phyloP scores from a whole-genome alignment of 2,797 vertebrate genomes.

The Siniperca obscura region DNA sequence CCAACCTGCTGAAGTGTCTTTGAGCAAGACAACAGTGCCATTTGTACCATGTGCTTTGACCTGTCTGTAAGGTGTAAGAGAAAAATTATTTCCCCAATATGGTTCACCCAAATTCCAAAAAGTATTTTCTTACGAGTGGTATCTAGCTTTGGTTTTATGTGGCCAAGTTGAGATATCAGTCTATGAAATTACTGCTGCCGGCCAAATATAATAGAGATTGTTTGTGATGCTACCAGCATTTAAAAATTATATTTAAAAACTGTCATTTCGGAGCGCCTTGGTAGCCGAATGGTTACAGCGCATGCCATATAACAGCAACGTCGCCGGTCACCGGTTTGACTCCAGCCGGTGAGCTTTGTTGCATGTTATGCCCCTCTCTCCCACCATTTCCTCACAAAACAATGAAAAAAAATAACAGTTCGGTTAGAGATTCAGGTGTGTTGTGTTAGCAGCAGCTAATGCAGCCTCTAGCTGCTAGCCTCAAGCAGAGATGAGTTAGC shows the following conservation, averaged over 20 bases:
- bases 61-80: neutral
- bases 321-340: too few relatives aligned
- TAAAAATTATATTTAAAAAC: neutral
- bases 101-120: neutral
- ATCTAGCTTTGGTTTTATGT: neutral
- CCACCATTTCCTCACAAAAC: too few relatives aligned
- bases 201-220: neutral
- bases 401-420: neutral
- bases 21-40: conserved; percentile 1
- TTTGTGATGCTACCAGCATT: neutral
- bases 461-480: neutral
- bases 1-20: neutral
- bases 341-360: too few relatives aligned
- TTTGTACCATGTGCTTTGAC: neutral
- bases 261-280: too few relatives aligned
- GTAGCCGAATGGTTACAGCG: too few relatives aligned
- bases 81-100: neutral
- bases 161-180: neutral
- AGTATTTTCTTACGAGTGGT: neutral
- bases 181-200: neutral
- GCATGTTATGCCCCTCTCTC: too few relatives aligned
- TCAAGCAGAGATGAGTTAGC: neutral
- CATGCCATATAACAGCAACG: too few relatives aligned
- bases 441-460: neutral
- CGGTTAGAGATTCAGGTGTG: neutral